Base-by-base conservation (phyloP, 2,113 vertebrate genomes). In the Myrmecobius fasciatus region DNA sequence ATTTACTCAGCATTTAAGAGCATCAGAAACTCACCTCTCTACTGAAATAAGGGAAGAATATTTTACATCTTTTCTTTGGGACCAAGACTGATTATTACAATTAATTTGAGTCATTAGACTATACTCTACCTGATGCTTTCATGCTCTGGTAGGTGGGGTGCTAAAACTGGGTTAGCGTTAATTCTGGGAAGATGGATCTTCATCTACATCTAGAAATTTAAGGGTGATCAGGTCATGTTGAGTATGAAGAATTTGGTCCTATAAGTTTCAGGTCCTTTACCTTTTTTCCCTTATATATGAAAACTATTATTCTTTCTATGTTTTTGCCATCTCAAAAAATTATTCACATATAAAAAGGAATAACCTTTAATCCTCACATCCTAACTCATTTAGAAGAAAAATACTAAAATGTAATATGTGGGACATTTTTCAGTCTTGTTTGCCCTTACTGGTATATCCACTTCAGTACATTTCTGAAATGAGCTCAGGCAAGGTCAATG, bases 381-480 rank as follows among this genome's bases (percentile, higher is more conserved):
- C 93, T 95, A 96, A 96, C 91, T 94, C 96, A 91, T 75, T 89
- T 95, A 91, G 95, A 89, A 97, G 96, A 97, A 91, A 96, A 96
- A 97, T 96, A 94, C 36, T 56, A 96, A 96, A 96, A 93, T 47
- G 53, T 96, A 96, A 91, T 96, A 92, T 95, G 43, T 52, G 89
- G 93, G 94, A 89, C 95, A 95, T 98, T 97, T 95, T 95, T 97
- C 96, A 97, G 97, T 94, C 90, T 52, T 47, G 36, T 54, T 92
- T 94, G 97, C 95, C 95, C 95, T 91, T 0, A 6, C 90, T 90
- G 53, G 91, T 52, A 83, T 49, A 83, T 49, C 93, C 96, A 94
- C 95, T 96, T 93, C 93, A 97, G 96, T 96, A 97, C 97, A 96
- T 97, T 97, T 97, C 91, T 94, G 95, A 93, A 88, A 49, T 94